Evolutionary conservation across 1,140 invertebrate genomes (phyloP).

Genomic region (Tetraneura akinire): DNA sequence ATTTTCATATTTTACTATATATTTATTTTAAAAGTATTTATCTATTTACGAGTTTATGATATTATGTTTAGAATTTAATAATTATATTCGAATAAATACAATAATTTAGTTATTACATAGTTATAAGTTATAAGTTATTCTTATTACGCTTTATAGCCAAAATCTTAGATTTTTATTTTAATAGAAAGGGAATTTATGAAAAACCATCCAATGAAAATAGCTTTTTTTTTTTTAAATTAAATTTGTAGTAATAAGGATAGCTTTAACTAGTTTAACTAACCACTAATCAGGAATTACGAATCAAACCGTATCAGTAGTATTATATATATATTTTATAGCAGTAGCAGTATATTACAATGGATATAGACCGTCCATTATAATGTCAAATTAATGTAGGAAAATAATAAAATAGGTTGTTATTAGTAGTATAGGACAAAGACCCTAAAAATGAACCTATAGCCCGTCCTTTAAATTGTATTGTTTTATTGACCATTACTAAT

Average conservation of each 20-base stretch:
- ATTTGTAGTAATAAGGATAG: constrained; percentile 18
- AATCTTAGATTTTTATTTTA: neutral
- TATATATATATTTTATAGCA: too few species aligned
- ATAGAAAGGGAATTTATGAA: constrained; percentile 20
- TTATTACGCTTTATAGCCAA: neutral
- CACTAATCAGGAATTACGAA: constrained; percentile 37
- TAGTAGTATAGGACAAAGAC: neutral
- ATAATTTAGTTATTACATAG: too few species aligned
- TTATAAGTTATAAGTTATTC: too few species aligned
- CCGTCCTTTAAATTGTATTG: neutral
- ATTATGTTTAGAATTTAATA: too few species aligned
- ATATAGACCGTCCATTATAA: neutral
- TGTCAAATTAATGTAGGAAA: constrained; percentile 10
- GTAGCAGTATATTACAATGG: neutral
- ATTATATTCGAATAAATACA: too few species aligned
- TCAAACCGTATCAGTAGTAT: constrained; percentile 30
- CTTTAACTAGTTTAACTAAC: neutral
- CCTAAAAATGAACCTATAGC: neutral
- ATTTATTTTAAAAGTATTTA: too few species aligned
- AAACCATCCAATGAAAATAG: constrained; percentile 2
- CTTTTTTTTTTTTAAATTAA: constrained; percentile 36
- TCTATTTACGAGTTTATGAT: too few species aligned
- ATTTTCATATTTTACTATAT: too few species aligned
- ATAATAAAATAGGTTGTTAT: neutral
- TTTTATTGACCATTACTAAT: constrained; percentile 11